Percentiles rank a stretch among this genome's conserved stretches.
Conservation (phyloP, 2,888 invertebrate species). For the Desoria tigrina region DNA sequence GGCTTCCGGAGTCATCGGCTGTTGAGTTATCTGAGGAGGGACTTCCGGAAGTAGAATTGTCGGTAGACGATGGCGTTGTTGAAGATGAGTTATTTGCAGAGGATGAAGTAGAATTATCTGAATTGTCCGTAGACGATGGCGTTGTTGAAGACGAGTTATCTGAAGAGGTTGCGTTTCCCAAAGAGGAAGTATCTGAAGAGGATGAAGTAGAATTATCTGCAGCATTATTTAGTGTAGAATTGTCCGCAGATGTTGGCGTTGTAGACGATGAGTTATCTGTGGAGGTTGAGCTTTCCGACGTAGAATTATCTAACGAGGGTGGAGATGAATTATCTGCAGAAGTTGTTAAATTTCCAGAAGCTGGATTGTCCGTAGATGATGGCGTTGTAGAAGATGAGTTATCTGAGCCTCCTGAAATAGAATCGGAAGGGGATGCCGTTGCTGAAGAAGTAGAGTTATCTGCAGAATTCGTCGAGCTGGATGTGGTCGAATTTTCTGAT, state of each 20-base stretch:
- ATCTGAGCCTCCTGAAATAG: neutral
- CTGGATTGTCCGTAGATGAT: neutral
- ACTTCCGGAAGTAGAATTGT: neutral
- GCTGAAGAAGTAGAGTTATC: neutral
- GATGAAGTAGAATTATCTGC: conserved; percentile 9
- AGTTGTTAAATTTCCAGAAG: neutral
- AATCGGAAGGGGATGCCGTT: neutral
- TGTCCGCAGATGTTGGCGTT: conserved; percentile 9
- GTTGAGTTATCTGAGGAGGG: neutral
- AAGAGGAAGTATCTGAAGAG: neutral
- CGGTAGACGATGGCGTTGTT: conserved; percentile 1
- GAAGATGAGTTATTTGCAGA: conserved; percentile 7
- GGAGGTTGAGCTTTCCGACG: neutral
- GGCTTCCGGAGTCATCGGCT: neutral
- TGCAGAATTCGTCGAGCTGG: conserved; percentile 1
- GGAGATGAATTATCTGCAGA: neutral
- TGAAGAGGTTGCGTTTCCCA: conserved; percentile 8
- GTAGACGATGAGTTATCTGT: conserved; percentile 4
- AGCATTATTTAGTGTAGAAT: neutral
- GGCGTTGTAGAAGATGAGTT: neutral
- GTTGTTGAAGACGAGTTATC: neutral
- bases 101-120: neutral
- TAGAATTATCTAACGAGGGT: neutral
- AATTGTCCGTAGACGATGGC: neutral
- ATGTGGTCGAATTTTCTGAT: neutral